Percentiles rank a stretch among this genome's conserved stretches.
Conservation (phyloP, 2,797 vertebrate genomes). For the Pantherophis alleghaniensis region DNA sequence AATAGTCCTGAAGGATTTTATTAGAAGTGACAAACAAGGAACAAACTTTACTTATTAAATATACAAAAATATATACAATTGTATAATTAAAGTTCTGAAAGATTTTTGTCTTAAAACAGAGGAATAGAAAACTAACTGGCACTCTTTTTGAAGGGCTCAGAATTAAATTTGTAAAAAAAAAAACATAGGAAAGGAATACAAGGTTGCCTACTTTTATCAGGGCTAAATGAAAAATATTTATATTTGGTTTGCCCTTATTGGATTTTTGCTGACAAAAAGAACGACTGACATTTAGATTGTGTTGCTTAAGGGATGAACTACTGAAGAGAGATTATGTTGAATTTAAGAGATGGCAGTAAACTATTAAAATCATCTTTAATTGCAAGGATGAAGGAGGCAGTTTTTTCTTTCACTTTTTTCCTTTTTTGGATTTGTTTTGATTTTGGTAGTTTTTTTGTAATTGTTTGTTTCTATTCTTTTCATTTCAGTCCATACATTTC, state of each 20-base stretch:
- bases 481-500: not conserved
- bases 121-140: not conserved
- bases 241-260: not conserved
- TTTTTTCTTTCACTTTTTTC: not conserved
- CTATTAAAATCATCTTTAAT: not conserved
- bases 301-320: not conserved
- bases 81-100: too few species aligned
- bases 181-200: too few species aligned
- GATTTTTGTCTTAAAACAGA: too few species aligned
- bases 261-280: not conserved
- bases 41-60: not conserved
- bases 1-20: not conserved
- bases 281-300: not conserved
- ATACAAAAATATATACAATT: not conserved
- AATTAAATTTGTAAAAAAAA: not conserved
- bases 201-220: not conserved
- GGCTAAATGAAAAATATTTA: not conserved
- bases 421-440: not conserved
- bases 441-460: not conserved
- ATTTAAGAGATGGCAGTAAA: not conserved
- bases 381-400: not conserved
- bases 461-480: not conserved
- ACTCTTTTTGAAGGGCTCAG: not conserved
- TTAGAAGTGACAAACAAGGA: not conserved
- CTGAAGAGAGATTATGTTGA: not conserved